A percentile compares a stretch with the other conserved stretches of the same genome.
Conservation (phyloP, 2,113 vertebrate genomes). For the Chelonoidis abingdonii region DNA sequence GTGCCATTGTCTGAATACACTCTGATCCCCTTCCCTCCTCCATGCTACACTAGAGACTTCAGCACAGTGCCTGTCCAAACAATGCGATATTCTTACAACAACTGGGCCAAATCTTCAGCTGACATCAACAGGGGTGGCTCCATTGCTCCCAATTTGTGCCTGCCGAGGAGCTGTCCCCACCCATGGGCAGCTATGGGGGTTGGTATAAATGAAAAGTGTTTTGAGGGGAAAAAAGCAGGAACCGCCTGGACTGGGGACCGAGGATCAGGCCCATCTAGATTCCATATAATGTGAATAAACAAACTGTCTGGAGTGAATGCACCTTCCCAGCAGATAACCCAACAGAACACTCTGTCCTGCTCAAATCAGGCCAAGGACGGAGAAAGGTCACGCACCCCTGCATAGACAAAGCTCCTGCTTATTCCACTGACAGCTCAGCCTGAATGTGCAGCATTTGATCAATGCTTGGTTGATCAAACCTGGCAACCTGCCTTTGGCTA, state of each 20-base stretch:
- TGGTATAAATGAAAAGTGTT: neutral
- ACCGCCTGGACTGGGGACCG: neutral
- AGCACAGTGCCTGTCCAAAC: neutral
- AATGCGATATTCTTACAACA: neutral
- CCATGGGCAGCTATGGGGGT: no score
- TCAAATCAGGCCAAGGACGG: neutral
- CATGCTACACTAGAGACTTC: neutral
- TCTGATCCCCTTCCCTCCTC: neutral
- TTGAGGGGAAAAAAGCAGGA: neutral
- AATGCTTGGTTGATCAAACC: neutral
- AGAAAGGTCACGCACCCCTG: neutral
- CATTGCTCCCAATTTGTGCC: neutral
- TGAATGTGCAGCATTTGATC: neutral
- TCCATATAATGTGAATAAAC: neutral
- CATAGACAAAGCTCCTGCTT: neutral
- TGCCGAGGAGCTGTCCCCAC: neutral
- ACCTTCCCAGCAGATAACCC: neutral
- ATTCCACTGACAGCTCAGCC: neutral
- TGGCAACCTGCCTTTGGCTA: neutral
- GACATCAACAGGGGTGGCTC: neutral
- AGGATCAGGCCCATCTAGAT: neutral
- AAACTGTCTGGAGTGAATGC: neutral
- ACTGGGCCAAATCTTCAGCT: neutral
- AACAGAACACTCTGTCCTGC: neutral
- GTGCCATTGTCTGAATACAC: neutral